Conservation (phyloP, 2,113 vertebrate genomes). For the Macroglossus sobrinus region DNA sequence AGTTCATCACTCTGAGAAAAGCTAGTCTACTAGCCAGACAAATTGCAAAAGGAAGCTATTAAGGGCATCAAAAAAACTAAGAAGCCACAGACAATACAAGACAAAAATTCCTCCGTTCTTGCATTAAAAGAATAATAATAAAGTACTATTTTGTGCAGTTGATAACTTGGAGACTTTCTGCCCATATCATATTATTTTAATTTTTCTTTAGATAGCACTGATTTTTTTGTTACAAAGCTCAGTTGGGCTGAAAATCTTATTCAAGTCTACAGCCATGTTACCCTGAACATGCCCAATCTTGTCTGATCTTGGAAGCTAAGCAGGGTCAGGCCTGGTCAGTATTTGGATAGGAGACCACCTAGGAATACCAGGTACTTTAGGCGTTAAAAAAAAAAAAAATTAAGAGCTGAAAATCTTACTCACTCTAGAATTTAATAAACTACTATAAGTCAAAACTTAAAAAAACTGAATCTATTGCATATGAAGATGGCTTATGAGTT, state of each 20-base stretch:
- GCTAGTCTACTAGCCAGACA: background rate
- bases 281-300: no score
- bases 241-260: background rate
- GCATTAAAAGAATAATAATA: slow-evolving; percentile 30
- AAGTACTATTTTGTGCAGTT: background rate
- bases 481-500: background rate
- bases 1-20: slow-evolving; percentile 23
- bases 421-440: slow-evolving; percentile 24
- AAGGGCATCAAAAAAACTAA: background rate
- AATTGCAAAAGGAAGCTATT: slow-evolving; percentile 37
- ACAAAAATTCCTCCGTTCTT: slow-evolving; percentile 18
- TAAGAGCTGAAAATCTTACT: background rate
- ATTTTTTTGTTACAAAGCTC: slow-evolving; percentile 34
- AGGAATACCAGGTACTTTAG: no score
- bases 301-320: no score
- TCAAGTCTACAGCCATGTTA: no score
- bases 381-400: no score
- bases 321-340: no score
- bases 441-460: slow-evolving; percentile 1
- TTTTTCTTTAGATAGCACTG: background rate
- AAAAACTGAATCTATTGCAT: slow-evolving; percentile 5
- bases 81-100: background rate
- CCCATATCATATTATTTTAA: slow-evolving; percentile 34
- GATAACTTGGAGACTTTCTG: slow-evolving; percentile 14
- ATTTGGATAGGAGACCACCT: no score